Evolutionary conservation across 2,888 invertebrate genomes (phyloP).

Genomic region (Drosophila emarginata): DNA sequence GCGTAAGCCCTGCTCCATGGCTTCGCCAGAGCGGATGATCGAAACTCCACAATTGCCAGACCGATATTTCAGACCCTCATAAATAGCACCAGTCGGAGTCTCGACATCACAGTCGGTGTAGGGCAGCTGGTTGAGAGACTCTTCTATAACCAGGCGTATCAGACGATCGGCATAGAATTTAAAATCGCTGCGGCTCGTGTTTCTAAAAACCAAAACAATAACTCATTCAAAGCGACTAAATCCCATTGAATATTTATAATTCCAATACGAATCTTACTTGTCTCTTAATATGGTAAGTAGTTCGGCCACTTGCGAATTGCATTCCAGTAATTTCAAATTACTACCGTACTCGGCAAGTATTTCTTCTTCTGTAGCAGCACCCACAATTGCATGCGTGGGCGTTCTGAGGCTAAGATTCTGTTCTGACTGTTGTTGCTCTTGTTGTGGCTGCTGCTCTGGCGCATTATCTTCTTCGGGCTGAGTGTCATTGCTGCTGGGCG

Average conservation of each 20-base stretch:
- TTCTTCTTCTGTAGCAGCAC: conserved; percentile 59
- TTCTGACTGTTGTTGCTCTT: conserved; percentile 18
- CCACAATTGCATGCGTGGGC: conserved; percentile 42
- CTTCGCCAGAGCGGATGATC: conserved; percentile 96
- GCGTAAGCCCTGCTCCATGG: conserved; percentile 97
- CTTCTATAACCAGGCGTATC: conserved; percentile 98
- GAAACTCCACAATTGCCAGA: conserved; percentile 99
- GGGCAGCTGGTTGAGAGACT: conserved; percentile 96
- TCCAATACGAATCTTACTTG: conserved; percentile 84
- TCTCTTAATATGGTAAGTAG: conserved; percentile 93
- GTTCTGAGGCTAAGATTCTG: conserved; percentile 16
- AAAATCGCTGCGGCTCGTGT: conserved; percentile 96
- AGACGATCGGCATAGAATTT: conserved; percentile 99
- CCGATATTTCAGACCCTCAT: conserved; percentile 96
- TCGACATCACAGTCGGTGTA: conserved; percentile 94
- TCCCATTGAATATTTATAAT: background rate
- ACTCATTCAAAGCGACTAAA: background rate
- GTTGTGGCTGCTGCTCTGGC: conserved; percentile 22
- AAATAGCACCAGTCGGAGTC: conserved; percentile 94
- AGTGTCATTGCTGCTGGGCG: conserved; percentile 64
- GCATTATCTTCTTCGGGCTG: conserved; percentile 52
- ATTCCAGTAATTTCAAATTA: conserved; percentile 80
- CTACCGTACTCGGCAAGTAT: conserved; percentile 77
- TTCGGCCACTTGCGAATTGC: conserved; percentile 84
- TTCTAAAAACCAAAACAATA: conserved; percentile 84